Base-by-base conservation (phyloP, 2,888 invertebrate species). In the Didymodactylos carnosus region DNA sequence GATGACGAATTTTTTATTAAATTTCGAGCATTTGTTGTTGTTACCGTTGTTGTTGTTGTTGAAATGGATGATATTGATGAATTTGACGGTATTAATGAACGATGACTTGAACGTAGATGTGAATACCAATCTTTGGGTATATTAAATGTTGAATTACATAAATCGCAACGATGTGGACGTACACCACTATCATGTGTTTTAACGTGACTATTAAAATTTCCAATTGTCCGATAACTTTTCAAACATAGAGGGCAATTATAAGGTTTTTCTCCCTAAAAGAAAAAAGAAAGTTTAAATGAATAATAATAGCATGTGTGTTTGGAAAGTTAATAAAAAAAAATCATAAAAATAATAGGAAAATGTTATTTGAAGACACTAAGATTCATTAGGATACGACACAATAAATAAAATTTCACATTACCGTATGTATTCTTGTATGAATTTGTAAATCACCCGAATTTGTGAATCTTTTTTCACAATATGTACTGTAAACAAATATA, bases 401-500 rank as follows among this genome's bases (percentile, higher is more conserved):
- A n/a, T n/a, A n/a, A n/a, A n/a, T n/a, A n/a, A n/a, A n/a, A n/a
- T n/a, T n/a, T n/a, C n/a, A n/a, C n/a, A n/a, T 62, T 35, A 62
- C 62, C 8, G 70, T 70, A 10, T 70, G 70, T 35, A 70, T 70
- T 40, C 70, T 39, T 14, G 35, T 35, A 27, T 70, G 70, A 23
- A 70, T 70, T 40, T 70, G 70, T 39, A 70, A 40, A 70, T 70
- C 70, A n/a, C 70, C 70, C 2, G 70, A 70, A 40, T 70, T 70
- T 1, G 70, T 70, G 25, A 70, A 70, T 40, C 70, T 27, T 70
- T 70, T 70, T 39, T 70, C 70, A 27, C 70, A 70, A 41, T 70
- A 70, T 19, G 39, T 41, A 70, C 70, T 40, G n/a, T 16, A 25
- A 25, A 2, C 11, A 49, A 49, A 49, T 7, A 16, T 7, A 14